Evolutionary conservation across 2,113 vertebrate species (phyloP).

Genomic region (Carassius gibelio): DNA sequence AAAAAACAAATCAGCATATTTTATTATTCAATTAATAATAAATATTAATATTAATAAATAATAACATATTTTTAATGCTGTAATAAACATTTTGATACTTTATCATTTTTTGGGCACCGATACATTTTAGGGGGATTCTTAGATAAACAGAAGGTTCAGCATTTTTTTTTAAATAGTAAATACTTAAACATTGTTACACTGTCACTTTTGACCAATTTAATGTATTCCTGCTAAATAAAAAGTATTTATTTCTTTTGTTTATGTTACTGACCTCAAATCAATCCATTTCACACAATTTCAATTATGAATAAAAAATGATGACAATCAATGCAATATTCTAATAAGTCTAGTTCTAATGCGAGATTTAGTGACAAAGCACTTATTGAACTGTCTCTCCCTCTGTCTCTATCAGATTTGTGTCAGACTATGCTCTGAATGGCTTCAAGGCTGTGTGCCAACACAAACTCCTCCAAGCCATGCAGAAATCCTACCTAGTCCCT

Average conservation of each 20-base stretch:
- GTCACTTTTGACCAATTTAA: not conserved
- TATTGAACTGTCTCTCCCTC: not conserved
- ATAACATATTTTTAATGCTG: too few relatives aligned
- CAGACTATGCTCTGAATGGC: constrained; percentile 82
- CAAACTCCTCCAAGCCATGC: constrained; percentile 89
- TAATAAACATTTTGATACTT: too few relatives aligned
- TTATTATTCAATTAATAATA: too few relatives aligned
- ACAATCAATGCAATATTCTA: not conserved
- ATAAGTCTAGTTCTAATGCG: not conserved
- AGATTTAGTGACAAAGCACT: not conserved
- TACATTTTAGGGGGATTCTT: too few relatives aligned
- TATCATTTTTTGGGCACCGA: too few relatives aligned
- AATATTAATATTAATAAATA: too few relatives aligned
- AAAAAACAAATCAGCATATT: too few relatives aligned
- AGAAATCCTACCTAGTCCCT: constrained; percentile 67
- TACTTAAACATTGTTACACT: too few relatives aligned
- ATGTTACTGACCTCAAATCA: not conserved
- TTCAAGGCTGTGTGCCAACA: constrained; percentile 92
- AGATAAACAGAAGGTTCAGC: too few relatives aligned
- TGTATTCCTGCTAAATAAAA: not conserved
- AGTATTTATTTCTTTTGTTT: too few relatives aligned
- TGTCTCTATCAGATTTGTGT: constrained; percentile 77
- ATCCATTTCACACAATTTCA: not conserved
- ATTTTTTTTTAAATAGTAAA: not conserved
- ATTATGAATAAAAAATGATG: not conserved